A percentile compares a stretch with the other conserved stretches of the same genome.
phyloP scores from a whole-genome alignment of 2,113 vertebrate genomes.

The Psilopogon haemacephalus region DNA sequence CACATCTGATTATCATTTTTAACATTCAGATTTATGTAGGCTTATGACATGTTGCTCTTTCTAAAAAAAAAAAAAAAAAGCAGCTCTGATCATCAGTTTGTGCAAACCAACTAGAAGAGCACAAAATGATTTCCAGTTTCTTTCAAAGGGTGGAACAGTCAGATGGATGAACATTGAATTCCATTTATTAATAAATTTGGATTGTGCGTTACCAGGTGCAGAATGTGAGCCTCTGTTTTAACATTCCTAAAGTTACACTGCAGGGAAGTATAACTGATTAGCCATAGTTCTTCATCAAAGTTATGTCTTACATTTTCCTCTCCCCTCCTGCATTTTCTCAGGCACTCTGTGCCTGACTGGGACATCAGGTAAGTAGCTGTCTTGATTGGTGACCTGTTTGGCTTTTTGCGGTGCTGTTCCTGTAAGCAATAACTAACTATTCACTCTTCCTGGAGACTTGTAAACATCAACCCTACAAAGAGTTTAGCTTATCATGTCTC shows the following conservation, averaged over 20 bases:
- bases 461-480: conserved; percentile 20
- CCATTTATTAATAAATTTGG: not conserved
- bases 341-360: not conserved
- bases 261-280: not conserved
- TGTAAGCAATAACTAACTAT: not conserved
- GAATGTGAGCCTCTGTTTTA: not conserved
- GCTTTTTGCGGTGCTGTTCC: conserved; percentile 18
- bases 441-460: conserved; percentile 26
- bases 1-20: not conserved
- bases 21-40: not conserved
- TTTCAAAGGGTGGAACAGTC: not conserved
- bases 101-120: not conserved
- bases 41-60: not conserved
- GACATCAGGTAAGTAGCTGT: conserved; percentile 37
- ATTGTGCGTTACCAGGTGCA: not conserved
- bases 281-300: conserved; percentile 38
- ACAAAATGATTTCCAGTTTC: not conserved
- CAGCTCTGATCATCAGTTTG: not conserved
- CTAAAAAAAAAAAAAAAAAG: not conserved
- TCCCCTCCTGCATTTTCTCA: not conserved
- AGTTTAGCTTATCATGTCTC: conserved; percentile 16
- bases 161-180: not conserved
- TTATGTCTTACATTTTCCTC: not conserved
- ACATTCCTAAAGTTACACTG: not conserved
- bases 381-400: not conserved